Evolutionary conservation across 2,113 vertebrate genomes (phyloP).

Genomic region (Burhinus oedicnemus): DNA sequence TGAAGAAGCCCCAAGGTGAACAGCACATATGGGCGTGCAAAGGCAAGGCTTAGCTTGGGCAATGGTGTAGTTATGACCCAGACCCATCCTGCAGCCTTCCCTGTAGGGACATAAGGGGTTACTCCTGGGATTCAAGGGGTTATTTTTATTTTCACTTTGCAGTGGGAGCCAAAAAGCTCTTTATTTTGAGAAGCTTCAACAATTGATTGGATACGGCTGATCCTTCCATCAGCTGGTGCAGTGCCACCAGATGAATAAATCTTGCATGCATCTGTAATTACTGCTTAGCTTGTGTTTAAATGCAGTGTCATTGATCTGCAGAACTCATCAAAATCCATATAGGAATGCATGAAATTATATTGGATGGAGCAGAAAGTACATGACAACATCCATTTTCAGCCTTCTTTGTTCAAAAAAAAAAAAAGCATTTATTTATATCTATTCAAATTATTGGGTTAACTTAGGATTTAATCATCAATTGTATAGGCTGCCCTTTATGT

Average conservation of each 20-base stretch:
- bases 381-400: slow-evolving; percentile 32
- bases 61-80: neutral
- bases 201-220: neutral
- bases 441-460: neutral
- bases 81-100: neutral
- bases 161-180: neutral
- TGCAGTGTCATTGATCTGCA: slow-evolving; percentile 41
- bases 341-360: slow-evolving; percentile 32
- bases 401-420: neutral
- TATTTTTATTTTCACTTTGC: neutral
- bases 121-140: neutral
- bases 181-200: slow-evolving; percentile 38
- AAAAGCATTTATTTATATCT: neutral
- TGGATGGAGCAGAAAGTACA: slow-evolving; percentile 28
- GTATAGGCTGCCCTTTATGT: neutral
- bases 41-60: neutral
- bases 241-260: slow-evolving; percentile 48
- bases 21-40: neutral
- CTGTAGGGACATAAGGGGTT: neutral
- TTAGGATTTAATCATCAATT: neutral
- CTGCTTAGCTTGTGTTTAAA: slow-evolving; percentile 48
- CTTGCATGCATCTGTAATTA: slow-evolving; percentile 44
- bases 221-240: slow-evolving; percentile 49
- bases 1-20: neutral
- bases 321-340: slow-evolving; percentile 14